Base-by-base conservation (phyloP, 2,888 invertebrate species). In the Nomada ferruginata region DNA sequence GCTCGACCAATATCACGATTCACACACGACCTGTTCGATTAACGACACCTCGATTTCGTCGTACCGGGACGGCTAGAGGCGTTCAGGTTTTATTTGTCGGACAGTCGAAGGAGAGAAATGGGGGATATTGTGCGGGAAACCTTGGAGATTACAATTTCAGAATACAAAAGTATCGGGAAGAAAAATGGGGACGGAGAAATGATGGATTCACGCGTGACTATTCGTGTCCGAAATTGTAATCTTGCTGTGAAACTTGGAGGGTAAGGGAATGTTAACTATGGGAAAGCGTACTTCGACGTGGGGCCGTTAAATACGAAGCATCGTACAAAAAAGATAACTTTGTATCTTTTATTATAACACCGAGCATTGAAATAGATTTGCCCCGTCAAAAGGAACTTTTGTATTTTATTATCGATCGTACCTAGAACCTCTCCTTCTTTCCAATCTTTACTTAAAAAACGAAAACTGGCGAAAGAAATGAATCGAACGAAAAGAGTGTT, bases 281-380 rank as follows among this genome's bases (percentile, higher is more conserved):
- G 53, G 53, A 57, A 47, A 65, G 53, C 29, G 57, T 75, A 60
- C 55, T 76, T 70, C 44, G 23, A 76, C 26, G 55, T 29, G 63
- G 52, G 64, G 4, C 23, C 36, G 52, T 59, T 60, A 18, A 82
- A 64, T 52, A 52, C 47, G 61, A 64, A 59, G 74, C 72, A 69
- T 68, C 74, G 74, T 81, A 72, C 76, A 77, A 84, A 78, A 74
- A 84, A 82, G 77, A 60, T 82, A 82, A 85, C 74, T 85, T 85
- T 85, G 85, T 85, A 85, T 84, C 85, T 84, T 85, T 85, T 85
- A 84, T 85, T 85, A 85, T 85, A 84, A 85, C 71, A 82, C 68
- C 77, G 71, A 72, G 76, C 77, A 77, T 77, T 80, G 76, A 84
- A 84, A 83, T 84, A 84, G 84, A 84, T 73, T 74, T 79, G 36